Conservation (phyloP, 2,888 invertebrate genomes). For the Copidosoma aretas region DNA sequence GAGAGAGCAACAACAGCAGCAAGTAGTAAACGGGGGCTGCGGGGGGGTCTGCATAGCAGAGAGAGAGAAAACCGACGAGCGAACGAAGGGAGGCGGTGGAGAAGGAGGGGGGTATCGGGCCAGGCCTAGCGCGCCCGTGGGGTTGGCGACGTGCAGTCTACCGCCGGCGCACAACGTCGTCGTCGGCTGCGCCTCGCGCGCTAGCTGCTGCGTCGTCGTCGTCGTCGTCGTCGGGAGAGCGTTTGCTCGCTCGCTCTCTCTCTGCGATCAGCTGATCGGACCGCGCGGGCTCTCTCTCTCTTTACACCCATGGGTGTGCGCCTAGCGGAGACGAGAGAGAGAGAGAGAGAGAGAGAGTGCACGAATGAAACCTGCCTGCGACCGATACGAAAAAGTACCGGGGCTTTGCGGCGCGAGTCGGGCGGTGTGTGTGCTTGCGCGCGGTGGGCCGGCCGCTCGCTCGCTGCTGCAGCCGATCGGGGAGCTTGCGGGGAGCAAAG, state of each 20-base stretch:
- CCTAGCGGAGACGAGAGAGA: too few relatives aligned
- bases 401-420: too few relatives aligned
- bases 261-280: background rate
- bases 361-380: too few relatives aligned
- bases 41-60: conserved; percentile 19
- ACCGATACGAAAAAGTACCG: too few relatives aligned
- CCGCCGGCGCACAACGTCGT: conserved; percentile 37
- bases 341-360: too few relatives aligned
- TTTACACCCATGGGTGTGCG: too few relatives aligned
- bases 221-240: conserved; percentile 27
- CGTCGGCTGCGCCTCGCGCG: conserved; percentile 17
- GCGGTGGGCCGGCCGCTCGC: too few relatives aligned
- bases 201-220: background rate
- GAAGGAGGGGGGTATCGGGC: conserved; percentile 38
- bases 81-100: conserved; percentile 22
- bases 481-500: too few relatives aligned
- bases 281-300: too few relatives aligned
- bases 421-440: too few relatives aligned
- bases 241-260: conserved; percentile 46
- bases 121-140: conserved; percentile 46
- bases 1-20: conserved; percentile 7
- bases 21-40: background rate
- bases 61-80: conserved; percentile 34
- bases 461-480: too few relatives aligned
- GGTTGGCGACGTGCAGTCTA: conserved; percentile 60